Base-by-base conservation (phyloP, 2,797 vertebrate species). In the Enoplosus armatus region DNA sequence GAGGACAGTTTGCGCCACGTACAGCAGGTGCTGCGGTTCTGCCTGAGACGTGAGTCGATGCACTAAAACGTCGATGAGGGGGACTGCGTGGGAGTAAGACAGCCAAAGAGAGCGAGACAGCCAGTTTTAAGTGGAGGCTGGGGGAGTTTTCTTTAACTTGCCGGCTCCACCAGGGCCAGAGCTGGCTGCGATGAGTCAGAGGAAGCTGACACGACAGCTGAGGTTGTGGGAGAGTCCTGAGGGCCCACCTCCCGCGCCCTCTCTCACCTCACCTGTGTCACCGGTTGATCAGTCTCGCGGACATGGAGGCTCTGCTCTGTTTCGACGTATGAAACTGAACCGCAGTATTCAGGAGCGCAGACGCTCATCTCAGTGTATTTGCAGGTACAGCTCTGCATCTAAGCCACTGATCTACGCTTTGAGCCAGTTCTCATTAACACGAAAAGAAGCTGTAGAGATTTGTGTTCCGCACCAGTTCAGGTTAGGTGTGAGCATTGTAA, bases 141-240 rank as follows among this genome's bases (percentile, higher is more conserved):
- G 83, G 82, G 76, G 81, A 83, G 72, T 82, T 85, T 87, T 84
- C 78, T 80, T 83, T 55, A 70, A 72, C 81, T 66, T 81, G 79
- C 87, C 50, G 31, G 60, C 77, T 76, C 50, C 63, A 41, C 39
- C 70, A 0, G 77, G 79, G 65, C 88, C 81, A 80, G 77, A 90
- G 79, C 82, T 58, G 77, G 53, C 77, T 53, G 80, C 60, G 63
- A 95, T 95, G 95, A 94, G 90, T 93, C 94, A 94, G 85, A 92
- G 85, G 89, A 92, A 91, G 85, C 89, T 94, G 86, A 90, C 83
- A 68, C 85, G 91, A 80, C 92, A 94, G 87, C 74, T 94, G 85
- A 88, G 74, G 68, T 67, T 94, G 86, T 90, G 88, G 91, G 92
- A 94, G 80, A 77, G 70, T 72, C 83, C 75, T 15, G 89, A 89